A percentile compares a stretch with the other conserved stretches of the same genome.
Conservation (phyloP, 92 coral and sea anemone genomes). For the Phenganax marumi region DNA sequence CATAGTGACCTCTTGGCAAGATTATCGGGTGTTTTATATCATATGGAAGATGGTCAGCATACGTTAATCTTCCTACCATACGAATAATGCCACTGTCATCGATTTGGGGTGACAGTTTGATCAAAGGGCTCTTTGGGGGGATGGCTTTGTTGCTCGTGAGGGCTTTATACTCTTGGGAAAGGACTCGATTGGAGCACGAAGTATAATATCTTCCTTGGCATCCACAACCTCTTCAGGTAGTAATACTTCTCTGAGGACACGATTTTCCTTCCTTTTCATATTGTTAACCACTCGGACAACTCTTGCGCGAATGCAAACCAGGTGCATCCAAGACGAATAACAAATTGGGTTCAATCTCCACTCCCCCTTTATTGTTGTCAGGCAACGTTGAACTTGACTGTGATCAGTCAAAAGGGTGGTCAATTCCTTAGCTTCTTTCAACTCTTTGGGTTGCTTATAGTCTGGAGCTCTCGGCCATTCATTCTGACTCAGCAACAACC, state of each 20-base stretch:
- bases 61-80: too few species aligned
- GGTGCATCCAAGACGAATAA: constrained; percentile 47
- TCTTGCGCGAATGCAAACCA: constrained; percentile 46
- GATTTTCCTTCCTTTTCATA: too few species aligned
- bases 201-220: too few species aligned
- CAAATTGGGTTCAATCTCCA: constrained; percentile 59
- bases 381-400: constrained; percentile 19
- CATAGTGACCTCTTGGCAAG: too few species aligned
- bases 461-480: background rate
- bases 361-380: background rate
- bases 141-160: constrained; percentile 38
- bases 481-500: constrained; percentile 26
- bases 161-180: constrained; percentile 5
- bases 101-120: too few species aligned
- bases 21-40: too few species aligned
- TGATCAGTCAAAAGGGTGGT: constrained; percentile 1
- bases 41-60: too few species aligned
- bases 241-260: too few species aligned
- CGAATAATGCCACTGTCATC: too few species aligned
- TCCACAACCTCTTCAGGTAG: too few species aligned
- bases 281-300: background rate
- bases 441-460: background rate
- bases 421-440: background rate
- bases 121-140: background rate
- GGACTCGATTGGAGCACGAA: too few species aligned